Conservation (phyloP, 2,888 invertebrate genomes). For the Hydrotaea cyrtoneurina region DNA sequence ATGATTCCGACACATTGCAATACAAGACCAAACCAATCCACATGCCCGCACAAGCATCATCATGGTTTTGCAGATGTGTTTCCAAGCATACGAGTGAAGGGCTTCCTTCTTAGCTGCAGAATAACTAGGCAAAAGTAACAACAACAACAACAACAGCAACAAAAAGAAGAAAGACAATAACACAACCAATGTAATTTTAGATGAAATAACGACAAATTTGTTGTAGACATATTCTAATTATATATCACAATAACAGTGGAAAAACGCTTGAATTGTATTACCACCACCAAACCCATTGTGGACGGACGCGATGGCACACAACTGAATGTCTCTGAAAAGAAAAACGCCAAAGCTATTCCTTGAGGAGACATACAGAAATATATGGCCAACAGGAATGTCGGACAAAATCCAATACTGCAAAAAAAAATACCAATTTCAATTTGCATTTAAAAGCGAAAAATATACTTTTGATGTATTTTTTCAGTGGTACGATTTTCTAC, state of each 20-base stretch:
- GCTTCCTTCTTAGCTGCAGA: conserved; percentile 65
- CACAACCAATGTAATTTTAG: conserved; percentile 55
- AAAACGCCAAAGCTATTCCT: no score
- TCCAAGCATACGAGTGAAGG: conserved; percentile 51
- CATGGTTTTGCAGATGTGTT: not conserved
- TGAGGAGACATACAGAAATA: no score
- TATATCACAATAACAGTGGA: conserved; percentile 45
- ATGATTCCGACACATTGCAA: not conserved
- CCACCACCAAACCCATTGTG: conserved; percentile 13
- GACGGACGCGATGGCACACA: no score
- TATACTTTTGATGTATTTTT: no score
- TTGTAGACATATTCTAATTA: conserved; percentile 53
- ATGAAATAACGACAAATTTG: conserved; percentile 26
- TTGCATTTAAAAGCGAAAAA: no score
- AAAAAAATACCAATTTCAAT: no score
- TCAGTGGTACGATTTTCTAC: no score
- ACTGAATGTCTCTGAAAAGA: no score
- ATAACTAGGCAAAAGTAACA: conserved; percentile 28
- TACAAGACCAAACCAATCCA: conserved; percentile 2
- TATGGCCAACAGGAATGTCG: no score
- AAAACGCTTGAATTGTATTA: conserved; percentile 69
- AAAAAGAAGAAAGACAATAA: conserved; percentile 15
- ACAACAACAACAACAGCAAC: not conserved
- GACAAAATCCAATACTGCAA: no score
- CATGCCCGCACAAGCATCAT: no score